Base-by-base conservation (phyloP, 2,797 vertebrate species). In the Prunella strophiata region DNA sequence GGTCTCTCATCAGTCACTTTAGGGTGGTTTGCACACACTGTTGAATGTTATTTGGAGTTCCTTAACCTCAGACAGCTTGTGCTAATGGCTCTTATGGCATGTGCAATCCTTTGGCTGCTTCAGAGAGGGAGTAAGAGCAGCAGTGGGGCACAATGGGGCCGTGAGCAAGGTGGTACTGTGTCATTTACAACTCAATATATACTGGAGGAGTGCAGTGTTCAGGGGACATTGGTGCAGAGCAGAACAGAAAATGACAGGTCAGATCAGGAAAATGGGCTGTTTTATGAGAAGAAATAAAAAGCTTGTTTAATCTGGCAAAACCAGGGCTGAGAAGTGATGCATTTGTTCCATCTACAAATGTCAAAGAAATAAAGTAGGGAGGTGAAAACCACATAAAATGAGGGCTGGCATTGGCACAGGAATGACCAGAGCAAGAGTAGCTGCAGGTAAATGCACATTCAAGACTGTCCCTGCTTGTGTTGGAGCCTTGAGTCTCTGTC, bases 1-100 rank as follows among this genome's bases (percentile, higher is more conserved):
- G 0, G 1, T 8, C 23, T 57, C 13, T 85, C 26, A 0, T 34
- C 10, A 2, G 4, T 68, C 2, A 1, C 1, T 10, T 2, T 10
- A 36, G 43, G 25, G 40, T 17, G 27, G 27, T 61, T 81, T 71
- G 48, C 66, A 70, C 40, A 36, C 3, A 3, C 20, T 11, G 1
- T 23, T 55, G 29, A 1, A 0, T 80, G 73, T 62, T 63, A 11
- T 5, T 71, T 0, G 0, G 65, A 15, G 74, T 38, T 77, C 22
- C 19, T 80, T 42, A 38, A 67, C 50, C 57, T 81, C 54, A 34
- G 51, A 43, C 27, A 59, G 62, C 0, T 0, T 57, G 50, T 84
- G 29, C 50, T 75, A 10, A 51, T 63, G 55, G 72, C 36, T 55
- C 1, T 6, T 45, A 10, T 0, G 43, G 65, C 9, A 1, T 18